Percentiles rank a stretch among this genome's conserved stretches.
These are phyloP conservation scores for Brenthis daphne DNA, from an alignment of 2,888 invertebrate species.

Conservation along the genomic window DNA sequence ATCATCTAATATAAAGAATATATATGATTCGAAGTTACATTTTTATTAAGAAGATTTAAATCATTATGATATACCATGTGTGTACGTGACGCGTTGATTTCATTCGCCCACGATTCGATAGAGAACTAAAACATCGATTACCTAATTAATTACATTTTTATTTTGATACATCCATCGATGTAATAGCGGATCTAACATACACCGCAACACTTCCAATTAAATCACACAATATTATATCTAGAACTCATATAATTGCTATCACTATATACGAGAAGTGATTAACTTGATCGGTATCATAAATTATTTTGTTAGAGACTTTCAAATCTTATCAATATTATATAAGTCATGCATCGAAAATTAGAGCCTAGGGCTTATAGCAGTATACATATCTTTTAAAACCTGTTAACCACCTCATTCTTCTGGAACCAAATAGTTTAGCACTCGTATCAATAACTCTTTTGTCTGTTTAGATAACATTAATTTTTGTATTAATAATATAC, in stretches of 20 bases:
- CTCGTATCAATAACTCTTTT: background rate
- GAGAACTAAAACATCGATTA: slow-evolving; percentile 51
- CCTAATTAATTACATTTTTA: slow-evolving; percentile 52
- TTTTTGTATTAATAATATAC: too few relatives aligned
- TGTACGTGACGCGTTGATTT: slow-evolving; percentile 28
- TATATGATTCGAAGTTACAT: too few relatives aligned
- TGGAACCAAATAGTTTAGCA: background rate
- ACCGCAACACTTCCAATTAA: slow-evolving; percentile 34
- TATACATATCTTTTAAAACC: slow-evolving; percentile 1
- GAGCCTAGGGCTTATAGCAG: background rate
- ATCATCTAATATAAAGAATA: too few relatives aligned
- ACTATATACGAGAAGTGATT: slow-evolving; percentile 3
- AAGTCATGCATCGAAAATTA: slow-evolving; percentile 10
- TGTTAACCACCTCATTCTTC: background rate
- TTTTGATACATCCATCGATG: slow-evolving; percentile 41
- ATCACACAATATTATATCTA: slow-evolving; percentile 11
- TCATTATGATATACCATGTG: slow-evolving; percentile 9
- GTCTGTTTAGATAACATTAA: background rate
- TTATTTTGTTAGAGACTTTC: slow-evolving; percentile 22
- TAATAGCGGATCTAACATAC: slow-evolving; percentile 37
- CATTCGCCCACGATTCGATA: slow-evolving; percentile 49
- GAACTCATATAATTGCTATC: slow-evolving; percentile 14
- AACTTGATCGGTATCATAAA: slow-evolving; percentile 28
- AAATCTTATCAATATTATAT: slow-evolving; percentile 18
- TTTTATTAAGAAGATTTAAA: too few relatives aligned